Base-by-base conservation (phyloP, 2,797 vertebrate species). In the Cephalopachus bancanus region DNA sequence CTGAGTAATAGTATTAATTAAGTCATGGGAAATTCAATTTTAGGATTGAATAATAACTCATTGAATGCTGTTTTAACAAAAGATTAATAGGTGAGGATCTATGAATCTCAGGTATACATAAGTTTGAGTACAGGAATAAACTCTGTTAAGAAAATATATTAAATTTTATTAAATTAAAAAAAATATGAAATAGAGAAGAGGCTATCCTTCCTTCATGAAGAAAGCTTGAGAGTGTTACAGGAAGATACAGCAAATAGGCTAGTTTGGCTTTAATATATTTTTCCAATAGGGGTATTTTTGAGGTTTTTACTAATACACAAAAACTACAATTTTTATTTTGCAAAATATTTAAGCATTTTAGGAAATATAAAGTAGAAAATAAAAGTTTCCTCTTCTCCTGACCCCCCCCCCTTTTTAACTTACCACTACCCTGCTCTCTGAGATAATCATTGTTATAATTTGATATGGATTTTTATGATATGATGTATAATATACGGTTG, bases 1-100 rank as follows among this genome's bases (percentile, higher is more conserved):
- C 10, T 51, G 88, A 80, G 76, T 93, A 97, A 94, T 85, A 87
- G 59, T 87, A 91, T 95, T 96, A 97, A 97, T 96, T 97, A 97
- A 93, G 51, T 65, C 60, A 86, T 55, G 44, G 78, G 65, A 30
- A 95, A 91, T 96, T 95, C n/a, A 60, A 4, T 83, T 49, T 93
- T 62, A 81, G 20, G 79, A 91, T 49, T 89, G 26, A 65, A 93
- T 96, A 96, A 84, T 60, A 95, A 91, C 71, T 89, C 49, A 76
- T 49, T 89, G 2, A 4, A 78, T 57, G 1, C 62, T 74, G 37
- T 37, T 80, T 78, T 26, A 74, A 65, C 67, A 59, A 44, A 95
- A 28, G 49, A 91, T 91, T 62, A 85, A 20, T 65, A 69, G 64
- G n/a, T 76, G n/a, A 49, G 20, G 1, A 85, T 65, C 19, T 95